phyloP scores from a whole-genome alignment of 2,888 invertebrate genomes.

The Drosophila melanosoma region DNA sequence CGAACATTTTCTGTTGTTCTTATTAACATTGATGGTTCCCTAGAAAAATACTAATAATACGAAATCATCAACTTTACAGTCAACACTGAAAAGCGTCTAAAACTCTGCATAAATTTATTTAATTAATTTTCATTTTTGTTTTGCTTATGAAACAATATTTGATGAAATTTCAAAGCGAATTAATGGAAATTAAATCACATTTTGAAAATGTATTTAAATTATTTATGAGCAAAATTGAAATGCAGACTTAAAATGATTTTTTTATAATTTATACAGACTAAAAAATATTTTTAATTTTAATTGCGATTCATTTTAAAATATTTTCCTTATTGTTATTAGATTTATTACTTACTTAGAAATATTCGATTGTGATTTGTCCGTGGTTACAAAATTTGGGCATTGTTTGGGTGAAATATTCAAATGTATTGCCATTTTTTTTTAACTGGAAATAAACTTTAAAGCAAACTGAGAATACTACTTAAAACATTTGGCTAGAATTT shows the following conservation, averaged over 20 bases:
- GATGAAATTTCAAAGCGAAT: neutral
- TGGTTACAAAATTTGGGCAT: too few species aligned
- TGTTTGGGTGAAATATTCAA: too few species aligned
- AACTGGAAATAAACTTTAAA: neutral
- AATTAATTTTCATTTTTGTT: slow-evolving; percentile 27
- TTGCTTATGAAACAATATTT: neutral
- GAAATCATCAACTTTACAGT: slow-evolving; percentile 34
- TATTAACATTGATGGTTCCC: slow-evolving; percentile 46
- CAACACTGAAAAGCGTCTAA: slow-evolving; percentile 17
- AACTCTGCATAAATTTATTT: slow-evolving; percentile 13
- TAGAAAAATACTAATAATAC: slow-evolving; percentile 41
- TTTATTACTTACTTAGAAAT: neutral
- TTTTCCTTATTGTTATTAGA: neutral
- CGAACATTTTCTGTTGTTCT: slow-evolving; percentile 29
- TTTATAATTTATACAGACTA: neutral
- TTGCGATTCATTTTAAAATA: neutral
- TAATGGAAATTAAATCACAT: neutral
- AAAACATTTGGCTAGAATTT: neutral
- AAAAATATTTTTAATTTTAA: neutral
- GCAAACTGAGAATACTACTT: too few species aligned
- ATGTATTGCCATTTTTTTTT: too few species aligned
- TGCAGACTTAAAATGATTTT: too few species aligned
- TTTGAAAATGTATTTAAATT: neutral
- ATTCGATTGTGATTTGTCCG: too few species aligned
- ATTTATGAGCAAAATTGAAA: neutral